A percentile compares a stretch with the other conserved stretches of the same genome.
phyloP scores from a whole-genome alignment of 2,797 vertebrate species.

The Alcedo quadribrachys region DNA sequence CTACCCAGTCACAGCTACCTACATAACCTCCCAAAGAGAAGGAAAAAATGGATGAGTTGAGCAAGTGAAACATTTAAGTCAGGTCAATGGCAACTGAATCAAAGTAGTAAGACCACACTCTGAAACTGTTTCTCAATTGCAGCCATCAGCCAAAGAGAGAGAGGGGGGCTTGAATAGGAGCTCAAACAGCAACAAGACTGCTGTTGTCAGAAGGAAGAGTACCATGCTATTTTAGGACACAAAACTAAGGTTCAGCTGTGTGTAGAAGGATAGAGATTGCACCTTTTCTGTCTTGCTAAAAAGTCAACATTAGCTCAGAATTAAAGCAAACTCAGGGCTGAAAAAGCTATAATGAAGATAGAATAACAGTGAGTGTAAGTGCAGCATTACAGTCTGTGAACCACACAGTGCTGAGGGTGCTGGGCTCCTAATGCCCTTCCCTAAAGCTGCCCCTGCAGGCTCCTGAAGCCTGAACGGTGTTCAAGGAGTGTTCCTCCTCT shows the following conservation, averaged over 20 bases:
- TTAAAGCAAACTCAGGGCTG: neutral
- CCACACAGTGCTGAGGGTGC: neutral
- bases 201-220: neutral
- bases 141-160: neutral
- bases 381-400: fast-evolving
- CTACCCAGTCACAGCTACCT: neutral
- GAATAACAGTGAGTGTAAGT: neutral
- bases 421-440: neutral
- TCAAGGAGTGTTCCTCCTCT: neutral
- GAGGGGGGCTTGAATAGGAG: neutral
- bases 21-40: neutral
- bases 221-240: neutral
- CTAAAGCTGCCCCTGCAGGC: neutral
- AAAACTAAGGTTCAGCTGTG: neutral
- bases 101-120: neutral
- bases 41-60: neutral
- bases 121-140: neutral
- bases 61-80: neutral
- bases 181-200: neutral
- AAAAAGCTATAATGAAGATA: neutral
- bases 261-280: neutral
- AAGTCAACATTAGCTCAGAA: neutral
- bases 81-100: neutral
- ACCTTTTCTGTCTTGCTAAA: neutral
- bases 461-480: neutral